Evolutionary conservation across 2,797 vertebrate species (phyloP).

Genomic region (Siniperca scherzeri): DNA sequence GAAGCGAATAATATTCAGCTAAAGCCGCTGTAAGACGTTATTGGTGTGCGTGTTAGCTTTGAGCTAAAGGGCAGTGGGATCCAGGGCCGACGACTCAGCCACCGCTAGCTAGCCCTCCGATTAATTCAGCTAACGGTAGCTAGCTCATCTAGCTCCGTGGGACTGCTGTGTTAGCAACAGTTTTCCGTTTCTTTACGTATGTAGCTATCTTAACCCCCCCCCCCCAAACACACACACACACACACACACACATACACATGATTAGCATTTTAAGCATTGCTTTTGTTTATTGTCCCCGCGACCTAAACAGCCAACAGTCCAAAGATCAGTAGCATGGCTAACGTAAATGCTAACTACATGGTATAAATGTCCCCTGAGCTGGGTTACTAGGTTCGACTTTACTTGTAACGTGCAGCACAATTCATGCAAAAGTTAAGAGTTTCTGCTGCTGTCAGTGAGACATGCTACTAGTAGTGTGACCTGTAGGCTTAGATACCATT

Average conservation of each 20-base stretch:
- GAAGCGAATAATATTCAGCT: fast-evolving
- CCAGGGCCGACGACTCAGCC: constrained; percentile 19
- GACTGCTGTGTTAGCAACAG: background rate
- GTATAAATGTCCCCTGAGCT: background rate
- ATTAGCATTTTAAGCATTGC: background rate
- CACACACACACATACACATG: too few relatives aligned
- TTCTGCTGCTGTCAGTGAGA: background rate
- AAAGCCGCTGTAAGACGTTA: fast-evolving
- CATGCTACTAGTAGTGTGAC: fast-evolving
- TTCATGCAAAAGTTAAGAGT: fast-evolving
- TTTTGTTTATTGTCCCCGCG: background rate
- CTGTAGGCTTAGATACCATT: background rate
- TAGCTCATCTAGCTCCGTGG: background rate
- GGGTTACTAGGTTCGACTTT: background rate
- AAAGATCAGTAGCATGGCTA: constrained; percentile 9
- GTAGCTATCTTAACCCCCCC: fast-evolving
- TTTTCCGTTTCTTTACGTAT: background rate
- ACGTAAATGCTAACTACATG: constrained; percentile 6
- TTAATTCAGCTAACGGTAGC: constrained; percentile 25
- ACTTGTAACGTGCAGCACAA: background rate
- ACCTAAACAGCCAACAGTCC: background rate
- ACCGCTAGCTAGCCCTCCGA: constrained; percentile 22
- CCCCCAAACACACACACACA: too few relatives aligned
- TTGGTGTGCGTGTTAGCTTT: constrained; percentile 6
- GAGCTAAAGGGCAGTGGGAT: constrained; percentile 8